Base-by-base conservation (phyloP, 2,888 invertebrate species). In the Argyresthia goedartella region DNA sequence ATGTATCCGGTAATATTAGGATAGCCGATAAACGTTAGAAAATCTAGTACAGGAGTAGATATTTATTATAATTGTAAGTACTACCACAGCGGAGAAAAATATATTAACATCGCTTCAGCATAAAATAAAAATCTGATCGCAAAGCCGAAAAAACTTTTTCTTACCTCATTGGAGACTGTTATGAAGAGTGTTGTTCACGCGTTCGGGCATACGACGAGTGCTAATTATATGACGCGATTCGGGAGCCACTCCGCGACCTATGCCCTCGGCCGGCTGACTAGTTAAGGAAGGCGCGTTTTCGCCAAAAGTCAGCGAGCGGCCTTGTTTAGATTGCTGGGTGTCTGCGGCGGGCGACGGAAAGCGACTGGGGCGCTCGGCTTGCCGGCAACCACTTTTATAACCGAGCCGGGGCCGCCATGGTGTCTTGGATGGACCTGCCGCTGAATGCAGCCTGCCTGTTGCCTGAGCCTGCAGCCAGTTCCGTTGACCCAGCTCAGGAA, bases 341-440 rank as follows among this genome's bases (percentile, higher is more conserved):
- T 41, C 13, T 42, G 50, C 42, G 13, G 50, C 42, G 25, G 42
- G 66, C 58, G 68, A 72, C 72, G 69, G 64, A 66, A 36, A 45
- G 64, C 73, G 72, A 84, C 81, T 84, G 84, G 79, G 63, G 70
- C 78, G 74, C 74, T 72, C 77, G 72, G 66, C 60, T 60, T 64
- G 64, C 60, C 56, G 58, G 61, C 81, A 57, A 67, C 68, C 79
- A 67, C 81, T 81, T 81, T 76, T 84, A 84, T 84, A 82, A 65
- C 64, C 39, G 13, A 33, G 33, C 33, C 47, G n/a, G 33, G 33
- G 34, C n/a, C 34, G 2, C 47, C 8, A 14, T 45, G n/a, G 46
- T 50, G 1, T 25, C 47, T 25, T 14, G 35, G 44, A 35, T 8
- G 14, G 43, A 8, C 43, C 9, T 7, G 11, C 13, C 16, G 44